These are phyloP conservation scores for Tetrax tetrax DNA, from an alignment of 2,113 vertebrate genomes.

Conservation along the genomic window DNA sequence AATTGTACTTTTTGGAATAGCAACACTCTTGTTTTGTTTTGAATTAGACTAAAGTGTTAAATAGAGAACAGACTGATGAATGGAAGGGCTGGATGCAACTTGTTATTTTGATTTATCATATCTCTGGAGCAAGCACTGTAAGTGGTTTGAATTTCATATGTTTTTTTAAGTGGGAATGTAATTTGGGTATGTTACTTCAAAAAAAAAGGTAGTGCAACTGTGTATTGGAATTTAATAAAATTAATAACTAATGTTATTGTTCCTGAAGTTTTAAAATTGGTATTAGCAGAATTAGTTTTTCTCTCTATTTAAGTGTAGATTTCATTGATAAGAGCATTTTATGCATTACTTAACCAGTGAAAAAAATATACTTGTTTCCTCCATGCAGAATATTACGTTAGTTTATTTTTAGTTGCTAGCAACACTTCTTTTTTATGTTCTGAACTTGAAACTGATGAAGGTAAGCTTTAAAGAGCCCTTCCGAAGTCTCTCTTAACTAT, in stretches of 20 bases:
- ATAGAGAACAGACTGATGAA: conserved; percentile 97
- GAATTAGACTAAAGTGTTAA: conserved; percentile 90
- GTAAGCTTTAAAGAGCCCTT: background rate
- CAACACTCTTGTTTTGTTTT: conserved; percentile 64
- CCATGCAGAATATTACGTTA: background rate
- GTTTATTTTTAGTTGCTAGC: background rate
- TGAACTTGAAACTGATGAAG: background rate
- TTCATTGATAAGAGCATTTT: background rate
- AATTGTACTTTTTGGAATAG: conserved; percentile 59
- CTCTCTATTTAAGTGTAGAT: background rate
- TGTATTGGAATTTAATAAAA: background rate
- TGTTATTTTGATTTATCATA: conserved; percentile 98
- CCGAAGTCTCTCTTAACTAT: background rate
- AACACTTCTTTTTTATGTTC: background rate
- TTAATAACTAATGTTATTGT: background rate
- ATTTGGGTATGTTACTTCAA: background rate
- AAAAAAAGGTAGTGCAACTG: background rate
- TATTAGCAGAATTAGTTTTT: background rate
- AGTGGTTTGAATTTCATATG: conserved; percentile 64
- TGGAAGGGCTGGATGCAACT: conserved; percentile 99
- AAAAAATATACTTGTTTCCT: background rate
- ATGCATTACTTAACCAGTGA: background rate
- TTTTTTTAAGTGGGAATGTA: background rate
- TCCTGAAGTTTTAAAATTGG: background rate
- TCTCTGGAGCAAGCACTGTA: conserved; percentile 97